Base-by-base conservation (phyloP, 2,797 vertebrate genomes). In the Pseudomugil tenellus region DNA sequence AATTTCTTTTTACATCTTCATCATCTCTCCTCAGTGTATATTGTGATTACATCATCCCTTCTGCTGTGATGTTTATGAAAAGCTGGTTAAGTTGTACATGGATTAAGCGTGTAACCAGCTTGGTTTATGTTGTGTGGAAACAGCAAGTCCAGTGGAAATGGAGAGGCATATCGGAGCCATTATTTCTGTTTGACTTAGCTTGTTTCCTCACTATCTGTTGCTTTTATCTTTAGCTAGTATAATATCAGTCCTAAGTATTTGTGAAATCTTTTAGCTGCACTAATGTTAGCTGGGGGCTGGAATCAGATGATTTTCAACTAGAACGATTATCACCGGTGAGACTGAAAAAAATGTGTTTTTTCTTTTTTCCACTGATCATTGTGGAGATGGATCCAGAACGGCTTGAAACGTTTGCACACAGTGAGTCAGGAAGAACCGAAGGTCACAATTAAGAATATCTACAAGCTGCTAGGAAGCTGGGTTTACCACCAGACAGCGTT, bases 151-250 rank as follows among this genome's bases (percentile, higher is more conserved):
- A 19, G 41, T 43, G n/a, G 19, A 46, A 25, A 52, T 26, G 14
- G 25, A 13, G 28, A 52, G 3, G 17, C 6, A 53, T 53, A 28
- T 53, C 49, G 28, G 1, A 28, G 26, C 25, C 16, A 26, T 26
- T 26, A 17, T 17, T 29, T 28, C 23, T 17, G 25, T 23, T 25
- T 26, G 25, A 5, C 1, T 17, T 26, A 14, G 8, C 39, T 56
- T 77, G 72, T 21, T 64, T 12, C 43, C 63, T 72, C 68, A 62
- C 46, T 8, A 55, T 39, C 66, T 53, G 55, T 80, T 58, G 63
- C 67, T 64, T 64, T 70, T 51, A 63, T 32, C 66, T 72, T 58
- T 67, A 58, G 8, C 21, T 46, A 10, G 43, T 10, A 46, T 46
- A 46, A 46, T 3, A 46, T 43, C 7, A 43, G 35, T 13, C 34